These are phyloP conservation scores for Galeopterus variegatus DNA, from an alignment of 2,113 vertebrate genomes.

Conservation along the genomic window DNA sequence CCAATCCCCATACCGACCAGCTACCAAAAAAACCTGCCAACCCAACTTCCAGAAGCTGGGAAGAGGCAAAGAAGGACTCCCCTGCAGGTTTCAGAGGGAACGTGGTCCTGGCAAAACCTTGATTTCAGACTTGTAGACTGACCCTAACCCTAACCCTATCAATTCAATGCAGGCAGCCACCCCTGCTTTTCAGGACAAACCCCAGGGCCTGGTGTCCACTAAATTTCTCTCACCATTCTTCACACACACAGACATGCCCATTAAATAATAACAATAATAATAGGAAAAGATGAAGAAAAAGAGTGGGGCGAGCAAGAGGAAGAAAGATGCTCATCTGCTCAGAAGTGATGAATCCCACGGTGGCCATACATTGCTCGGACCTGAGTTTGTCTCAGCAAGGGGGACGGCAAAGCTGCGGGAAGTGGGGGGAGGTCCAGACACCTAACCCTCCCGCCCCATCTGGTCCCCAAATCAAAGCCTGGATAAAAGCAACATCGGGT, in stretches of 20 bases:
- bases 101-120: not conserved
- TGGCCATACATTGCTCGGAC: rapidly evolving
- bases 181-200: not conserved
- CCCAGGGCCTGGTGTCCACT: not conserved
- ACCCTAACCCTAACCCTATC: no score
- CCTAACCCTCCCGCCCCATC: not conserved
- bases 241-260: not conserved
- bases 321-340: not conserved
- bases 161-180: rapidly evolving
- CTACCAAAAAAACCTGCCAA: no score
- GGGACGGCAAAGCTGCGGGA: not conserved
- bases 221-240: not conserved
- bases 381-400: not conserved
- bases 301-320: not conserved
- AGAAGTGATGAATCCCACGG: not conserved
- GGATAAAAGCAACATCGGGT: not conserved
- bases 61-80: not conserved
- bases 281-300: not conserved
- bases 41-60: not conserved
- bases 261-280: not conserved
- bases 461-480: not conserved
- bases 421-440: no score
- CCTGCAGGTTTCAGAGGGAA: not conserved
- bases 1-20: no score
- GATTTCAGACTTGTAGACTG: not conserved